phyloP scores from a whole-genome alignment of 2,888 invertebrate species.

The Nineta flava region DNA sequence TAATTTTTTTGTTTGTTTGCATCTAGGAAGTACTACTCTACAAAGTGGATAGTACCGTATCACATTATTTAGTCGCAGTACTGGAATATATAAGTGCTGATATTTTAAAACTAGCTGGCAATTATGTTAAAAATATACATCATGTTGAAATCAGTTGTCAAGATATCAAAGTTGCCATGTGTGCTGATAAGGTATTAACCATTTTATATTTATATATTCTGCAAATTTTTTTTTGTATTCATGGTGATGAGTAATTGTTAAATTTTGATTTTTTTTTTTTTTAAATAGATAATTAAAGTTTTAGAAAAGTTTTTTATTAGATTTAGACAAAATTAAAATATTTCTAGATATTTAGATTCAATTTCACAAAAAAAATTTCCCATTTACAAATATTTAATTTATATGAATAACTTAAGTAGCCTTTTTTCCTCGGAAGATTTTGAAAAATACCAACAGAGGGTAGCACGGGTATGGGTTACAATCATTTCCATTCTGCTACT shows the following conservation, averaged over 20 bases:
- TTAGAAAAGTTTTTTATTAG: no score
- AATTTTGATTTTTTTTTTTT: neutral
- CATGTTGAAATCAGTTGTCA: conserved; percentile 82
- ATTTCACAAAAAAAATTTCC: no score
- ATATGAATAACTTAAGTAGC: no score
- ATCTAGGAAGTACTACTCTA: conserved; percentile 66
- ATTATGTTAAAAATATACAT: conserved; percentile 93
- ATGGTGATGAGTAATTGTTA: neutral
- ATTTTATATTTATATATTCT: neutral
- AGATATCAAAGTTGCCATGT: conserved; percentile 95
- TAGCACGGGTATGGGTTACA: no score
- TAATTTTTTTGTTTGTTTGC: conserved; percentile 16
- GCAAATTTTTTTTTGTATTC: neutral
- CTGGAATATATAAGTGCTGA: conserved; percentile 92
- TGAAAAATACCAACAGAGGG: no score
- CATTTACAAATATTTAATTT: no score
- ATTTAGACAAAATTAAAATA: no score
- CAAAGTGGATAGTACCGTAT: conserved; percentile 76
- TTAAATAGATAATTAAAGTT: no score
- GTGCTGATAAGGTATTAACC: conserved; percentile 75
- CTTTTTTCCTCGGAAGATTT: no score
- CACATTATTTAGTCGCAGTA: conserved; percentile 81
- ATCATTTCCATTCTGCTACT: no score
- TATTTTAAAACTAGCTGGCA: conserved; percentile 88
- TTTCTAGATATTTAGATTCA: no score